phyloP scores from a whole-genome alignment of 2,113 vertebrate species.

The Oxyruncus cristatus region DNA sequence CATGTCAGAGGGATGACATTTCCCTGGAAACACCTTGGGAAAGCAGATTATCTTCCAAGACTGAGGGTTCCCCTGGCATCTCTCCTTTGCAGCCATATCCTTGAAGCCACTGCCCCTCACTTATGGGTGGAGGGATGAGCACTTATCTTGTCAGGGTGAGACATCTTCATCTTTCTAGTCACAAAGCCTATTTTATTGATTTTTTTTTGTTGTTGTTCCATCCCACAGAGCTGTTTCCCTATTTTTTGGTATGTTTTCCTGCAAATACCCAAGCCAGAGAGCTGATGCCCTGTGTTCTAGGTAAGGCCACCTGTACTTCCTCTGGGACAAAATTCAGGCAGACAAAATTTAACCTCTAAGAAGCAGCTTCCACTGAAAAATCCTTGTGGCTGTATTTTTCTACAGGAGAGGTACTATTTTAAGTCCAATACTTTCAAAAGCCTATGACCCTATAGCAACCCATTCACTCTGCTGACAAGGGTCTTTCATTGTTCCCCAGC shows the following conservation, averaged over 20 bases:
- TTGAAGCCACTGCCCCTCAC: neutral
- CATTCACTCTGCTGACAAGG: neutral
- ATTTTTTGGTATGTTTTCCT: neutral
- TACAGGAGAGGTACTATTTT: neutral
- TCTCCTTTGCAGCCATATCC: accelerated
- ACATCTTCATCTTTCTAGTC: neutral
- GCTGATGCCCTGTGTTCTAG: neutral
- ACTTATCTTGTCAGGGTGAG: accelerated
- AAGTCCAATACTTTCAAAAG: neutral
- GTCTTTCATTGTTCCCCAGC: neutral
- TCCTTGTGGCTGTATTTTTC: neutral
- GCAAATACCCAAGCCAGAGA: neutral
- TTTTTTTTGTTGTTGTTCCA: neutral
- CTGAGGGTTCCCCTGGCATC: neutral
- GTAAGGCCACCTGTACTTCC: neutral
- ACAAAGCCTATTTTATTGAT: neutral
- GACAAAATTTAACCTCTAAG: neutral
- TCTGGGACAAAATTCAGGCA: neutral
- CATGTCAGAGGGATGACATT: neutral
- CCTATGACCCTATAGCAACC: neutral
- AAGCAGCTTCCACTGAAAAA: neutral
- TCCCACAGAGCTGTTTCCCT: neutral
- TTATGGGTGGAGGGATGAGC: neutral
- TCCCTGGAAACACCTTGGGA: neutral
- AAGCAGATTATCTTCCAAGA: neutral